Evolutionary conservation across 2,113 vertebrate genomes (phyloP).

Genomic region (Sinocyclocheilus rhinocerous): DNA sequence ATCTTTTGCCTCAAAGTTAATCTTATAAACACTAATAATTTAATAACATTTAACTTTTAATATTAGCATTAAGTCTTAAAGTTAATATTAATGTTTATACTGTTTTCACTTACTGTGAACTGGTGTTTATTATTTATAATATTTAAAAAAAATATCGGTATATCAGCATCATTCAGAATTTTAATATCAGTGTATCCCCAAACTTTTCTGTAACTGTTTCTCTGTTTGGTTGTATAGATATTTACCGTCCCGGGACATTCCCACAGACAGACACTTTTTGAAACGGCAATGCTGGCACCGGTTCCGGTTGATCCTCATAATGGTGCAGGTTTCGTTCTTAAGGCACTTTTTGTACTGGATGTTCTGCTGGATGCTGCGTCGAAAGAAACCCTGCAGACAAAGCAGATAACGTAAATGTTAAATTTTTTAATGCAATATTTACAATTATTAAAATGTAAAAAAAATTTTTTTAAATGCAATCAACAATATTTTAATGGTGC

Average conservation of each 20-base stretch:
- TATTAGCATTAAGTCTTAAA: no score
- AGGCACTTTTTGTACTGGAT: constrained; percentile 92
- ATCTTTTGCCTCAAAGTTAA: not conserved
- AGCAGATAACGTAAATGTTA: not conserved
- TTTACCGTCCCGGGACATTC: constrained; percentile 91
- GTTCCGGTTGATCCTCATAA: constrained; percentile 87
- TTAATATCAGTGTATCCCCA: no score
- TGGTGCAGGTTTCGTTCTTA: constrained; percentile 88
- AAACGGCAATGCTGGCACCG: constrained; percentile 91
- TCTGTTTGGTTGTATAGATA: not conserved
- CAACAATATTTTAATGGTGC: not conserved
- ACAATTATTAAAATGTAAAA: no score
- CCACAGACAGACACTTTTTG: constrained; percentile 88
- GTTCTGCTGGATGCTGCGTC: constrained; percentile 90
- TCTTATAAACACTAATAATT: not conserved
- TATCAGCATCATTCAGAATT: not conserved
- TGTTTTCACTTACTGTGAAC: not conserved
- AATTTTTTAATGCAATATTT: no score
- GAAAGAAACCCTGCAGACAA: constrained; percentile 82
- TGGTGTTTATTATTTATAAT: not conserved
- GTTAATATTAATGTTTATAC: no score
- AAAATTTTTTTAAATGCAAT: no score
- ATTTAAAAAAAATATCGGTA: no score
- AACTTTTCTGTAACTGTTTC: no score
- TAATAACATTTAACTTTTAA: no score